Conservation (phyloP, 2,113 vertebrate species). For the Grammomys surdaster region DNA sequence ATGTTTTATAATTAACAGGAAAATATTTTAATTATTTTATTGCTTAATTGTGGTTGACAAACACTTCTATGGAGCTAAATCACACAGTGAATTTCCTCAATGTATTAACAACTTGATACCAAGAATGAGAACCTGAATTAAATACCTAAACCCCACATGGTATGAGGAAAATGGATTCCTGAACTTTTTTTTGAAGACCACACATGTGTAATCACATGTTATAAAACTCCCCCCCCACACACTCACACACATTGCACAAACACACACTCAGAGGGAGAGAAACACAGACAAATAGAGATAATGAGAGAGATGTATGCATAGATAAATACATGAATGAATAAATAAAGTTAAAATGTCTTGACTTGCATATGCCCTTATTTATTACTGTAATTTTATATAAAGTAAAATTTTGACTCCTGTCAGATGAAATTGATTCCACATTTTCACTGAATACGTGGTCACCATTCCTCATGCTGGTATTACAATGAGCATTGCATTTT, state of each 20-base stretch:
- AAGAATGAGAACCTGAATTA: too few species aligned
- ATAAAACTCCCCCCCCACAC: neutral
- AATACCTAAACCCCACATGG: neutral
- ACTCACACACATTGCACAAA: neutral
- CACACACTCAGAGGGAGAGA: too few species aligned
- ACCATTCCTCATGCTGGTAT: neutral
- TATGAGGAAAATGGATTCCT: neutral
- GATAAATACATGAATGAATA: too few species aligned
- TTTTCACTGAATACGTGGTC: neutral
- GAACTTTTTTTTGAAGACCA: neutral
- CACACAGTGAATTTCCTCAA: neutral
- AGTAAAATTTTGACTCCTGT: neutral
- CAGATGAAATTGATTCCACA: neutral
- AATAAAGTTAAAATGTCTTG: neutral
- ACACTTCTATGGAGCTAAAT: neutral
- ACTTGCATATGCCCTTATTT: neutral
- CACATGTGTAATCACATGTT: too few species aligned
- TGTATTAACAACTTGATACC: neutral
- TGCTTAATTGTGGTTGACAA: neutral
- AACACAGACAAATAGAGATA: too few species aligned
- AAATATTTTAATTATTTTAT: constrained; percentile 10
- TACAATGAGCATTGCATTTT: neutral
- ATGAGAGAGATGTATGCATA: neutral
- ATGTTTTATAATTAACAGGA: neutral
- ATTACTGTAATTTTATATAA: neutral